Evolutionary conservation across 2,888 invertebrate genomes (phyloP), one percentile per base, ranked within the genome.

Genomic region (Tetragnatha montana): DNA sequence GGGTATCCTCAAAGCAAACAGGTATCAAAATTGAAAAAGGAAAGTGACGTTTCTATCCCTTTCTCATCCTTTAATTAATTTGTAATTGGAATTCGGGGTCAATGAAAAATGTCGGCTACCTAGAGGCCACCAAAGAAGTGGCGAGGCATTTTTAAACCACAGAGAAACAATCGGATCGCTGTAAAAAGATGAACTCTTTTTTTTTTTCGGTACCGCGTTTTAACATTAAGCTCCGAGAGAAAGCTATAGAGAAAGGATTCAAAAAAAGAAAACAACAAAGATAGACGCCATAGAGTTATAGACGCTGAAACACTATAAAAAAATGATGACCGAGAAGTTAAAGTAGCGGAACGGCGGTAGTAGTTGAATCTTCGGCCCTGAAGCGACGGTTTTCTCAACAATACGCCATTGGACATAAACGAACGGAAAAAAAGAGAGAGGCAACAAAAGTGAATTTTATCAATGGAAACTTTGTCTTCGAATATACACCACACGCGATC

Each of bases 241-340:
- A 74, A 71, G 73, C 50, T 49, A 71, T 71, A 81, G 22, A 81
- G 70, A 81, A 70, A 81, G 19, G 69, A 75, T 69, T 69, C 68
- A 17, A 19, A 49, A 80, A 81, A 8, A 73, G 21, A 49, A 49
- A 50, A 21, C 35, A 81, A 51, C 51, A 78, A 14, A 78, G 60
- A 60, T 17, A 60, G 60, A 14, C 14, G n/a, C n/a, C n/a, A n/a
- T n/a, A n/a, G n/a, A n/a, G n/a, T n/a, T n/a, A n/a, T n/a, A n/a
- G n/a, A 60, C 60, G 14, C 60, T 10, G 17, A 60, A 60, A 60
- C 12, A 60, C 60, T 60, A 17, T 60, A 60, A 60, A 81, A 81
- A 71, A 73, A 71, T 8, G 19, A 50, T 81, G 81, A 81, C 81
- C 81, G 73, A 81, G 81, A 81, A 81, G 70, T 51, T 51, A 70